Conservation (phyloP, 2,797 vertebrate genomes). For the Amblyraja radiata region DNA sequence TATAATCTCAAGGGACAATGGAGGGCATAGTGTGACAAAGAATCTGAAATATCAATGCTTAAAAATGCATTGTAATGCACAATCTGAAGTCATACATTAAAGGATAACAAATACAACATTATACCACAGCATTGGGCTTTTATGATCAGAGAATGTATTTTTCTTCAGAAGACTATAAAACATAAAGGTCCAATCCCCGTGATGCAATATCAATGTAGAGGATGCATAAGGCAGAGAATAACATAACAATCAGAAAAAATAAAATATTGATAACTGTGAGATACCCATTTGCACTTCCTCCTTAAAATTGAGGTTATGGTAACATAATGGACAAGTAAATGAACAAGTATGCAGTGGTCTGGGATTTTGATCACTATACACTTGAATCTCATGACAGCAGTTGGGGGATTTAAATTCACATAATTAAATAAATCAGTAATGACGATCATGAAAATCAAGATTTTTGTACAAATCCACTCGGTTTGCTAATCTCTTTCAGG, state of each 20-base stretch:
- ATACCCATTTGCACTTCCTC: too few species aligned
- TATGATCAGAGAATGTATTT: not conserved
- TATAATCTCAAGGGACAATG: not conserved
- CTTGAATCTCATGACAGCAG: too few species aligned
- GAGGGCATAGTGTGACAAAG: not conserved
- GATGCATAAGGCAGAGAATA: not conserved
- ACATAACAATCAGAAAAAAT: not conserved
- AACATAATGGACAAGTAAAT: too few species aligned
- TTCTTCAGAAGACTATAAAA: not conserved
- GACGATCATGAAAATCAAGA: too few species aligned
- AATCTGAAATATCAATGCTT: not conserved
- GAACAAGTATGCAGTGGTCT: too few species aligned
- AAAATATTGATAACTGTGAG: not conserved
- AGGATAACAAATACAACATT: not conserved
- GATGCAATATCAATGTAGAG: not conserved
- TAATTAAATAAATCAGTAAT: too few species aligned
- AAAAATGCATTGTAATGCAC: not conserved
- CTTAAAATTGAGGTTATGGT: too few species aligned
- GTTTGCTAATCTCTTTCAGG: too few species aligned
- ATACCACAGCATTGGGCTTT: not conserved
- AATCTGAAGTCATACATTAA: not conserved
- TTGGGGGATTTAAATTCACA: too few species aligned
- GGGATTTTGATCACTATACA: too few species aligned
- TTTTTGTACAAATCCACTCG: too few species aligned
- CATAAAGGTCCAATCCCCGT: too few species aligned